These are phyloP conservation scores for Sclerurus mexicanus DNA, from an alignment of 2,113 vertebrate genomes.

Conservation along the genomic window DNA sequence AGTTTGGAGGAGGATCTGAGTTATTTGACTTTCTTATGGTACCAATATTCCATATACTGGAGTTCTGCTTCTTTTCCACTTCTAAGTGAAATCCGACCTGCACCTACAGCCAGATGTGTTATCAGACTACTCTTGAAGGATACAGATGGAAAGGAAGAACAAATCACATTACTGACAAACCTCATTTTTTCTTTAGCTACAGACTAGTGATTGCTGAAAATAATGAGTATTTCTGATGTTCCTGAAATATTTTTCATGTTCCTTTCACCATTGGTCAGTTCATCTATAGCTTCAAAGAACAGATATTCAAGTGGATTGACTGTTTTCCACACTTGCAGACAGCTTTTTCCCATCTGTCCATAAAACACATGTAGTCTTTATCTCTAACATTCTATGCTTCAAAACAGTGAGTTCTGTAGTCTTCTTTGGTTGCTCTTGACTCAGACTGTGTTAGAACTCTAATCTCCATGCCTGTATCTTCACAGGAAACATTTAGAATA, in stretches of 20 bases:
- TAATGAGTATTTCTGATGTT: neutral
- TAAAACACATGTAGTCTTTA: neutral
- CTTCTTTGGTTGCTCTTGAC: neutral
- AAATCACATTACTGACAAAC: neutral
- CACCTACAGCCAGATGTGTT: neutral
- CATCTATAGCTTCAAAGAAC: neutral
- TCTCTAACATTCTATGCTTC: neutral
- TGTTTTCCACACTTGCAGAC: neutral
- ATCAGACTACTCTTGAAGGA: neutral
- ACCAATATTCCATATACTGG: neutral
- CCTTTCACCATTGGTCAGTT: neutral
- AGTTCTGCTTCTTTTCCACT: neutral
- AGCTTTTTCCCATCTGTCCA: neutral
- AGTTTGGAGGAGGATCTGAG: neutral
- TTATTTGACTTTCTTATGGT: neutral
- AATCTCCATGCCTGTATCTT: neutral
- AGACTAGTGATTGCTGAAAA: neutral
- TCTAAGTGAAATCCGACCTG: neutral
- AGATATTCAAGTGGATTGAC: neutral
- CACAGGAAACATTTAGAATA: neutral
- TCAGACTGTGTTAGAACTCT: neutral
- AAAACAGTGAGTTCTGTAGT: neutral
- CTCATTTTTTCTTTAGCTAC: neutral
- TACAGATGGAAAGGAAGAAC: neutral
- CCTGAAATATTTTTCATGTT: neutral